Base-by-base conservation (phyloP, 2,888 invertebrate genomes). In the Tetropium fuscum region DNA sequence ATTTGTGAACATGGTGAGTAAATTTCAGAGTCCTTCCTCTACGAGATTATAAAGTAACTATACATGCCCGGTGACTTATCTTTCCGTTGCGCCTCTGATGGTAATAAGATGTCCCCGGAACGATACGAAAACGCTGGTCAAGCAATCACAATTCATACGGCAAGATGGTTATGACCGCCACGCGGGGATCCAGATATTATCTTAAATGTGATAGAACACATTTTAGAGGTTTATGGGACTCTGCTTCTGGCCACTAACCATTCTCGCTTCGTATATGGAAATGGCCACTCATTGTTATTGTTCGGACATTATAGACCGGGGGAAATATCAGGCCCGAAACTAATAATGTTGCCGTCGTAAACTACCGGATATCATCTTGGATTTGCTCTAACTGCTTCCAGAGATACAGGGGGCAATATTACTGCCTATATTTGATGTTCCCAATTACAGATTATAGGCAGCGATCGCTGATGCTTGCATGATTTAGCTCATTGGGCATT, bases 101-200 rank as follows among this genome's bases (percentile, higher is more conserved):
- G 19, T 16, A 48, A 48, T 36, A 36, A 48, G 48, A 48, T 20
- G 36, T 48, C 36, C 48, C 8, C 36, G 5, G 48, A 36, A 48
- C 36, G 48, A 48, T 48, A 48, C 48, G 48, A 48, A 48, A 48
- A 48, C 36, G 51, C 40, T 51, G 51, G 51, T 40, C 51, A 51
- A 51, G 51, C 40, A 44, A 53, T 44, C 53, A 72, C 72, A 70
- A 71, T 68, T 70, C 70, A 70, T 70, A 72, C 69, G 63, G 68
- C 68, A 67, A 74, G 74, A 75, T 74, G 69, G 75, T 75, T 72
- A 75, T 74, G 73, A 70, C 71, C 64, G 74, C 77, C 77, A 77
- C 78, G 76, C 71, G 74, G 72, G 73, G 77, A 72, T 74, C 70
- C 66, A 72, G 79, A 78, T 79, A 69, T 73, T 78, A 79, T 79